Percentiles rank a stretch among this genome's conserved stretches.
These are phyloP conservation scores for Incurvaria masculella DNA, from an alignment of 2,888 invertebrate species.

Conservation along the genomic window DNA sequence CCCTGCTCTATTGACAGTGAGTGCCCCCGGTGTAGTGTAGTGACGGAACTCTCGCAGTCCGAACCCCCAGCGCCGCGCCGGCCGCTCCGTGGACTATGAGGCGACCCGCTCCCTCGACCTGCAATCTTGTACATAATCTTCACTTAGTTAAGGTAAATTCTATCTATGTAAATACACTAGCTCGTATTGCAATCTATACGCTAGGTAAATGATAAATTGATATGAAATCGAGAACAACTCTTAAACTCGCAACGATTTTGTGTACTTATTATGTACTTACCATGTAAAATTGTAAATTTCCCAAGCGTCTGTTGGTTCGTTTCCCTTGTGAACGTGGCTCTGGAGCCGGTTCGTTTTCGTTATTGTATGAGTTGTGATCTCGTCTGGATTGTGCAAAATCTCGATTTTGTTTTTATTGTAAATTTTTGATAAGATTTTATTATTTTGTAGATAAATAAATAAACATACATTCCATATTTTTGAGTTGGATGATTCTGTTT, in stretches of 20 bases:
- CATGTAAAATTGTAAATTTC: not conserved
- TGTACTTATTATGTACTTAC: too few species aligned
- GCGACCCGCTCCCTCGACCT: too few species aligned
- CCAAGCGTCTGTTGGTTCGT: too few species aligned
- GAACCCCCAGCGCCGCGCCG: conserved; percentile 23
- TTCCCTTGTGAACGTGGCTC: too few species aligned
- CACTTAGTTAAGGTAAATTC: not conserved
- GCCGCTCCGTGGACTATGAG: conserved; percentile 24
- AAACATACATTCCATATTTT: not conserved
- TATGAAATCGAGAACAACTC: not conserved
- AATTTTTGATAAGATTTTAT: not conserved
- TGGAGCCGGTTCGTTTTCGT: not conserved
- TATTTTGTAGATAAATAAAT: not conserved
- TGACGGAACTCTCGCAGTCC: not conserved
- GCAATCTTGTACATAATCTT: not conserved
- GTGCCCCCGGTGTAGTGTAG: conserved; percentile 2
- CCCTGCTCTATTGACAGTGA: conserved; percentile 1
- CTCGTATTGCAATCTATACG: not conserved
- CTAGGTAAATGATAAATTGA: not conserved
- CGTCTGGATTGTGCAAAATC: not conserved
- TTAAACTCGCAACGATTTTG: not conserved
- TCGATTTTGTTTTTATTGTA: not conserved
- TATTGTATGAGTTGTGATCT: not conserved
- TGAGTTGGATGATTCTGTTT: not conserved
- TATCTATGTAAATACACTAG: not conserved